Conservation (phyloP, 2,888 invertebrate genomes). For the Nemoura dubitans region DNA sequence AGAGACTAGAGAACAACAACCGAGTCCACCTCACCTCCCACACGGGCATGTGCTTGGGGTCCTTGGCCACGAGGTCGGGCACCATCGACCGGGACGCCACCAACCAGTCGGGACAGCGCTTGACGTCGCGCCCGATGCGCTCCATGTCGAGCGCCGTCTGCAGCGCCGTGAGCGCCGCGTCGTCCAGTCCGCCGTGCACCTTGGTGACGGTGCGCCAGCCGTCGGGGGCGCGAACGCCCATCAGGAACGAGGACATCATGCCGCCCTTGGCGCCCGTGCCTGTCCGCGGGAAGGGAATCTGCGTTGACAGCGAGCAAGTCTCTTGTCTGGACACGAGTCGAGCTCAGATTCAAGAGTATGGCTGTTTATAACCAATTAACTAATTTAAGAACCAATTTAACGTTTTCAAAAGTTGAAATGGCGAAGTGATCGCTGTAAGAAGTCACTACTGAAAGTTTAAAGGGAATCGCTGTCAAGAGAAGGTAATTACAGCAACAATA, state of each 20-base stretch:
- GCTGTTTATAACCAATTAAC: too few species aligned
- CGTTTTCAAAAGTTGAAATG: too few species aligned
- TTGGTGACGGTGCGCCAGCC: conserved; percentile 93
- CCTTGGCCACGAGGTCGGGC: conserved; percentile 87
- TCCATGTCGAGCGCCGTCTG: conserved; percentile 77
- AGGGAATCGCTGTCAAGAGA: too few species aligned
- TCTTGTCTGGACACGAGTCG: too few species aligned
- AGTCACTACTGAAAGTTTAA: too few species aligned
- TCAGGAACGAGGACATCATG: conserved; percentile 91
- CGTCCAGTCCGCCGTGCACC: conserved; percentile 74
- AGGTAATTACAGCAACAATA: too few species aligned
- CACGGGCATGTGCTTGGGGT: conserved; percentile 81
- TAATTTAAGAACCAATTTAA: too few species aligned
- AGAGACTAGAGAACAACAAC: too few species aligned
- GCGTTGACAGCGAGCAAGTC: too few species aligned
- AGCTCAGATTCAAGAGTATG: too few species aligned
- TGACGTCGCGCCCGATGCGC: conserved; percentile 80
- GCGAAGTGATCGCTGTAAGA: too few species aligned
- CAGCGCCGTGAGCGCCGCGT: conserved; percentile 80
- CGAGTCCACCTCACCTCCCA: conserved; percentile 93
- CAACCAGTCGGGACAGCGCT: conserved; percentile 81
- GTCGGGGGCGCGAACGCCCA: conserved; percentile 79
- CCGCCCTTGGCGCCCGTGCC: conserved; percentile 65
- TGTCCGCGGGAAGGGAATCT: too few species aligned
- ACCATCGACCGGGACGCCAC: conserved; percentile 74